These are phyloP conservation scores for Bursaphelenchus okinawaensis DNA, from an alignment of 2,888 invertebrate genomes.

Conservation along the genomic window DNA sequence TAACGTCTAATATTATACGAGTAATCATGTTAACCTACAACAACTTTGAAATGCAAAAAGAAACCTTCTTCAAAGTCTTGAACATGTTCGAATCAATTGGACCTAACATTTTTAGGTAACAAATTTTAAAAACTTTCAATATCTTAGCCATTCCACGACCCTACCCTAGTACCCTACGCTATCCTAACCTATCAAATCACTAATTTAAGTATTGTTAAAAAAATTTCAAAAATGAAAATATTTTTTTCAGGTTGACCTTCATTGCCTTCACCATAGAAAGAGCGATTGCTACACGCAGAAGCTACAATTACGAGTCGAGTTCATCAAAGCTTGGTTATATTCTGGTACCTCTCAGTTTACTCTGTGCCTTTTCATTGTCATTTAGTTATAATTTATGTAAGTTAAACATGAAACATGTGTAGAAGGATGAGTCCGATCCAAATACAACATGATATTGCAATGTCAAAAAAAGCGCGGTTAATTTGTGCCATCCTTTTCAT, in stretches of 20 bases:
- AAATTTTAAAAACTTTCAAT: too few relatives aligned
- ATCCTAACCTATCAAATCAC: too few relatives aligned
- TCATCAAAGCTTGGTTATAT: not conserved
- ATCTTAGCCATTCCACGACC: not conserved
- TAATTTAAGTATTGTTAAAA: too few relatives aligned
- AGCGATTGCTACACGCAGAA: conserved; percentile 2
- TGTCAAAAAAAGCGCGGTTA: too few relatives aligned
- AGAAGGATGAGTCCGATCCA: too few relatives aligned
- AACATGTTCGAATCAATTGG: conserved; percentile 12
- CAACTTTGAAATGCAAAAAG: not conserved
- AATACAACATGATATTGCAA: too few relatives aligned
- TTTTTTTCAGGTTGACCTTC: conserved; percentile 5
- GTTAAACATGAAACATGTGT: too few relatives aligned
- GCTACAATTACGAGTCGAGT: not conserved
- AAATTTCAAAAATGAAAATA: too few relatives aligned
- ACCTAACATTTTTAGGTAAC: conserved; percentile 8
- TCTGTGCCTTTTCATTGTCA: conserved; percentile 1
- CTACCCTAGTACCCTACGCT: too few relatives aligned
- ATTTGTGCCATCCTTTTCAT: too few relatives aligned
- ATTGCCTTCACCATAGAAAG: conserved; percentile 10
- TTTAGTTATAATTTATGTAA: conserved; percentile 12
- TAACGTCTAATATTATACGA: not conserved
- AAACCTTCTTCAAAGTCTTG: not conserved
- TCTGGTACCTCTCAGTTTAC: not conserved
- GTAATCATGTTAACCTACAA: not conserved